phyloP scores from a whole-genome alignment of 1,140 invertebrate species.

The Calliopsis andreniformis region DNA sequence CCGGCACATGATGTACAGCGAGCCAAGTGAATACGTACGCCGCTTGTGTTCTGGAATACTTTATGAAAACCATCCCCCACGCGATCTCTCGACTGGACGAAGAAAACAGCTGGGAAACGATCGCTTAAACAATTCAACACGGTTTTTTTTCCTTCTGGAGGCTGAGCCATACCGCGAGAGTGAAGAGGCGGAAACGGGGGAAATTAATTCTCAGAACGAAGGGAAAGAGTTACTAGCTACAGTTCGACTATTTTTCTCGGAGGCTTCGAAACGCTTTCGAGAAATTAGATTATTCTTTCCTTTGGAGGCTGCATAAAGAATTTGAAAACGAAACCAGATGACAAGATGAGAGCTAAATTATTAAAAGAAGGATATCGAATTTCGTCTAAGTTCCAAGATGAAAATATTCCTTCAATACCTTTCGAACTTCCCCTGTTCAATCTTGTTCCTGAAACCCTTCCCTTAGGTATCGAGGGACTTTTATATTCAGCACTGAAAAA shows the following conservation, averaged over 20 bases:
- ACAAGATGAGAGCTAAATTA: no score
- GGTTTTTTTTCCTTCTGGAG: neutral
- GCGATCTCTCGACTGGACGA: constrained; percentile 27
- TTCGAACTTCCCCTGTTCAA: neutral
- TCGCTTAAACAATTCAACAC: neutral
- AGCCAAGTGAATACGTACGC: constrained; percentile 34
- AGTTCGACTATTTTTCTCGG: no score
- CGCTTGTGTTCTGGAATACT: constrained; percentile 38
- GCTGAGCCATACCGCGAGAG: neutral
- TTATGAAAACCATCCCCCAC: no score
- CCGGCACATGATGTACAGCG: constrained; percentile 40
- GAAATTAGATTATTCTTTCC: neutral
- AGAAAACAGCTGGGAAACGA: constrained; percentile 12
- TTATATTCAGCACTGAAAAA: neutral
- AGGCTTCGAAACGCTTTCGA: no score
- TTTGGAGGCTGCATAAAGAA: no score
- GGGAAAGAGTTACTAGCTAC: no score
- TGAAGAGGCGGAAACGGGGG: no score
- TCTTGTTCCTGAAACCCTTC: neutral
- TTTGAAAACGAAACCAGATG: no score
- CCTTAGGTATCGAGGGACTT: neutral
- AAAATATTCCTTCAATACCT: no score
- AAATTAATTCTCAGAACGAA: neutral
- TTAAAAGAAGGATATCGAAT: no score
- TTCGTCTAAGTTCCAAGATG: no score